Evolutionary conservation across 2,888 invertebrate genomes (phyloP), one percentile per base, ranked within the genome.

Genomic region (Alsophila aescularia): DNA sequence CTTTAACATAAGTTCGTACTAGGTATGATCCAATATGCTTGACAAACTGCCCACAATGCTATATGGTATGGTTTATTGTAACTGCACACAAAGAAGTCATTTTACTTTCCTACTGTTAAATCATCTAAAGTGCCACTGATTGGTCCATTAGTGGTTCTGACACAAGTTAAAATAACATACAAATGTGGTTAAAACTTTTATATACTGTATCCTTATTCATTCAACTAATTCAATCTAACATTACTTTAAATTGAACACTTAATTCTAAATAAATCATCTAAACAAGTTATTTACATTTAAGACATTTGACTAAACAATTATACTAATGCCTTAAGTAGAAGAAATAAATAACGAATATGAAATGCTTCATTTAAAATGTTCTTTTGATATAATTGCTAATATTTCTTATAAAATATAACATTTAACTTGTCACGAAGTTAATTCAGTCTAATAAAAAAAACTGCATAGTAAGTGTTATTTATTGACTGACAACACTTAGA

Each of bases 321-420:
- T 75, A 84, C 86, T 89, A 88, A 85, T 81, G 80, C 83, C 84
- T 86, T 85, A 87, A 79, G 74, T 81, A 85, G 80, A 87, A 85
- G 80, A 85, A 90, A 90, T 90, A 90, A 90, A 90, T 90, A 90
- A 90, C 88, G 85, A 89, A 87, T 87, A 90, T 89, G 88, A 90
- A 90, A 90, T 90, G 87, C 89, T 88, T 81, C 72, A 83, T 84
- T 85, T 77, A 86, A 87, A 85, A 83, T 83, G 82, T 83, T 77
- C 75, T 76, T 85, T 83, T 72, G 73, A 83, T 85, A 79, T 83
- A 84, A 84, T 80, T 74, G 72, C 83, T 85, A 83, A 77, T 75
- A 81, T 78, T 77, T 82, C 81, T 82, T 83, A 24, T 24, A 87
- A 83, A 81, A 75, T 79, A 83, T 81, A 85, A 86, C 75, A 79